Conservation (phyloP, 1,140 invertebrate genomes). For the Leptopilina clavipes region DNA sequence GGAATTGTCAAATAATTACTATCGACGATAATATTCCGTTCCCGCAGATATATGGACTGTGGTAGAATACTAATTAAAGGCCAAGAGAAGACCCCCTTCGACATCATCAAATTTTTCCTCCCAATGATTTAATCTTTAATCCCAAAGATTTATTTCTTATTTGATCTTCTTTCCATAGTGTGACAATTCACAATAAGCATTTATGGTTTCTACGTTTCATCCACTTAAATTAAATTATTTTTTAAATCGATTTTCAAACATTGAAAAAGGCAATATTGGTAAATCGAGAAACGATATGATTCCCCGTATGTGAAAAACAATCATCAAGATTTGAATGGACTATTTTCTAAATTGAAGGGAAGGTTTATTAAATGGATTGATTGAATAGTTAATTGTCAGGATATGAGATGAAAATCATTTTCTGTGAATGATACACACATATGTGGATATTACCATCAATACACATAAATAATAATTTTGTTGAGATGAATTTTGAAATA, state of each 20-base stretch:
- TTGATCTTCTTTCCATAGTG: too few species aligned
- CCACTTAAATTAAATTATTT: conserved; percentile 12
- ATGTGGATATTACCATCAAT: too few species aligned
- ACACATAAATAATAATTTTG: too few species aligned
- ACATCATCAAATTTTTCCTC: too few species aligned
- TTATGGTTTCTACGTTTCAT: too few species aligned
- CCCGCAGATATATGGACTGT: conserved; percentile 58
- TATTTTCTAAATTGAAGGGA: not conserved
- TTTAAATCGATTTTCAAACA: not conserved
- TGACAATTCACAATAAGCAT: too few species aligned
- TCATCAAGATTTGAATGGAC: conserved; percentile 21
- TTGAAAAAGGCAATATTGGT: not conserved
- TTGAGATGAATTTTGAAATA: too few species aligned
- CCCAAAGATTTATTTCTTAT: too few species aligned
- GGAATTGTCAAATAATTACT: conserved; percentile 70
- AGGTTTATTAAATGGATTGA: conserved; percentile 28
- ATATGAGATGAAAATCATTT: not conserved
- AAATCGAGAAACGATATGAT: conserved; percentile 2
- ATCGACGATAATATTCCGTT: conserved; percentile 60
- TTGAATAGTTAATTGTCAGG: not conserved
- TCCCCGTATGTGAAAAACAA: not conserved
- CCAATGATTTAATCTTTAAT: too few species aligned
- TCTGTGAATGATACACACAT: not conserved
- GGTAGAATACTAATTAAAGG: conserved; percentile 65
- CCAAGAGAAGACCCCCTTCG: conserved; percentile 29